Evolutionary conservation across 2,888 invertebrate genomes (phyloP), one percentile per base, ranked within the genome.

Genomic region (Agrotis clavis): DNA sequence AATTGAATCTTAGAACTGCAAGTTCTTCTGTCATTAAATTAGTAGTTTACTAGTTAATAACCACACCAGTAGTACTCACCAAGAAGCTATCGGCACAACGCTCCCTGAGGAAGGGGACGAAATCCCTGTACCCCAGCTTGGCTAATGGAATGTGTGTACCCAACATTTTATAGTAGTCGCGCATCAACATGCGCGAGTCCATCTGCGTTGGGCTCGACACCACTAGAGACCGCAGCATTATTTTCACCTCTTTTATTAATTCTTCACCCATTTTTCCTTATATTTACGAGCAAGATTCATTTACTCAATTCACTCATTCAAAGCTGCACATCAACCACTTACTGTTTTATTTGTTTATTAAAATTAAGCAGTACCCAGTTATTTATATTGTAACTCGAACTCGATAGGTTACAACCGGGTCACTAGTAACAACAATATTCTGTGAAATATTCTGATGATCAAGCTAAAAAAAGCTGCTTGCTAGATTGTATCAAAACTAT

Each of bases 121-220:
- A 85, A 50, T 94, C 93, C 51, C 82, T 87, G 79, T 94, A 92
- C 2, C 95, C 95, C 71, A 86, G 93, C 73, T 91, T 91, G 21
- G 82, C 59, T 4, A 90, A 51, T 0, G 96, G 95, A 45, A 95
- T 64, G 0, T 85, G 79, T 4, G 75, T 70, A 16, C 95, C 95
- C 72, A 95, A 83, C 90, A 95, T 91, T 77, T 77, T 88, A 41
- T 90, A 89, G 79, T 95, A 96, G 87, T 96, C 96, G 2, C 92
- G 88, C 75, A 91, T 67, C 64, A 96, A 84, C 5, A 90, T 75
- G n/a, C 89, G 88, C 69, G 92, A 89, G 67, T 94, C 92, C 82
- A 96, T 87, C 77, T 92, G 89, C 2, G 92, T 89, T 1, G 95
- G 92, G 72, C 92, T 92, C 6, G 96, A 96, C 77, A 96, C 95